A percentile compares a stretch with the other conserved stretches of the same genome.
phyloP scores from a whole-genome alignment of 2,797 vertebrate species.

The Cirrhinus molitorella region DNA sequence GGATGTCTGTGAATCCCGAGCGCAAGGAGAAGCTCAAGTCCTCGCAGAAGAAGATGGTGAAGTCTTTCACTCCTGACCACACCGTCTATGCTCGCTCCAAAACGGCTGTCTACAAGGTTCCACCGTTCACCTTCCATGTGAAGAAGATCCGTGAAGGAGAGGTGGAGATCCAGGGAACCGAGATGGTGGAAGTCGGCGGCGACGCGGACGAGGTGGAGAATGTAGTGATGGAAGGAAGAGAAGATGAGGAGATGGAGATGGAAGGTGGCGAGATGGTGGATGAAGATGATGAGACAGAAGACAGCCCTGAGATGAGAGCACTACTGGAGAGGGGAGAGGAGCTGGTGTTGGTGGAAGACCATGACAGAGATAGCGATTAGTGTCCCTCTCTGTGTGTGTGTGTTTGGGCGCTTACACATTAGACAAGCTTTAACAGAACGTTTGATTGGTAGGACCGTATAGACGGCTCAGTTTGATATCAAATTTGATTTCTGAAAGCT shows the following conservation, averaged over 20 bases:
- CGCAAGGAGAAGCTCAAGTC: constrained; percentile 93
- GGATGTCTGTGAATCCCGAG: constrained; percentile 90
- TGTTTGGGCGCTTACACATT: constrained; percentile 38
- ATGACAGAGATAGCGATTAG: constrained; percentile 89
- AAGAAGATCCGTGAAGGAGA: constrained; percentile 95
- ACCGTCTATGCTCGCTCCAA: constrained; percentile 92
- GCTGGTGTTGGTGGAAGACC: constrained; percentile 81
- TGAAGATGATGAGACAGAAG: constrained; percentile 69
- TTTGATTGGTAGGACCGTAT: neutral
- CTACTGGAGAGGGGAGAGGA: constrained; percentile 87
- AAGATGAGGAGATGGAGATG: constrained; percentile 81
- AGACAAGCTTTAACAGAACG: constrained; percentile 9
- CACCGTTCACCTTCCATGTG: constrained; percentile 97
- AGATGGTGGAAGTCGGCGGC: constrained; percentile 94
- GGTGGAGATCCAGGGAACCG: constrained; percentile 91
- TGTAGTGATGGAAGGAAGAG: constrained; percentile 69
- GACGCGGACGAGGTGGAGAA: constrained; percentile 81
- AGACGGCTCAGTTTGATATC: constrained; percentile 7
- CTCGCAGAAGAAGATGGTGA: constrained; percentile 92
- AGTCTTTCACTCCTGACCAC: constrained; percentile 96
- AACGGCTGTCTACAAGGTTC: constrained; percentile 95
- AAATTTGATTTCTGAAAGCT: constrained; percentile 5
- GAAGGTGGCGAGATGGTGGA: constrained; percentile 76
- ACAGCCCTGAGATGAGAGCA: constrained; percentile 82
- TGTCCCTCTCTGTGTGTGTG: neutral